Percentiles rank a stretch among this genome's conserved stretches.
Evolutionary conservation across 2,113 vertebrate species (phyloP).

Genomic region (Condylura cristata): DNA sequence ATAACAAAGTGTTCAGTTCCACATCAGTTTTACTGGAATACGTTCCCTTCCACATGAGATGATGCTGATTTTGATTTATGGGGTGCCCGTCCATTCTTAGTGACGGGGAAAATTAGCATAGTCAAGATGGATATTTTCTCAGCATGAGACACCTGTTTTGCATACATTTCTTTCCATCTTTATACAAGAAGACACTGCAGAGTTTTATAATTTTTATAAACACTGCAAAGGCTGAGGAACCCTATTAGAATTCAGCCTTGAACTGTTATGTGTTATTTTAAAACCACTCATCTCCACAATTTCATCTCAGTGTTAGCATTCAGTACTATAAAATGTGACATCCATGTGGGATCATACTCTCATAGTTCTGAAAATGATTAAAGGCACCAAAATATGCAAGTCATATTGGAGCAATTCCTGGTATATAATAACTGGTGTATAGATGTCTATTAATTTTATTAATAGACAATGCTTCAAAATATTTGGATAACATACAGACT

Average conservation of each 20-base stretch:
- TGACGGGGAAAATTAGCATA: conserved; percentile 74
- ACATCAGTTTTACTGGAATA: not conserved
- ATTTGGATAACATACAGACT: not conserved
- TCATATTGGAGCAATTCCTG: not conserved
- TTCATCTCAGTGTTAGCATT: not conserved
- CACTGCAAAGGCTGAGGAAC: not conserved
- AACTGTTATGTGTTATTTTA: not conserved
- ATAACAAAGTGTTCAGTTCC: not conserved
- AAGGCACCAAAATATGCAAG: not conserved
- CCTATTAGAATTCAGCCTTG: not conserved
- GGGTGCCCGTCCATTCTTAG: conserved; percentile 40
- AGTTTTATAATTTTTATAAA: conserved; percentile 16
- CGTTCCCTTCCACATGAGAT: conserved; percentile 48
- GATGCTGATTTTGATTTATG: conserved; percentile 72
- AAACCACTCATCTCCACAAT: not conserved
- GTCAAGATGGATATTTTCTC: conserved; percentile 61
- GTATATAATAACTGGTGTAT: not conserved
- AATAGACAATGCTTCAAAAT: not conserved
- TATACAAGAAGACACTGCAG: not conserved
- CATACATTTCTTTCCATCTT: conserved; percentile 1
- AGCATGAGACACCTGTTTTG: conserved; percentile 53
- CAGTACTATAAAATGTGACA: not conserved
- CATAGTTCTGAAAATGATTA: not conserved
- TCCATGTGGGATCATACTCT: not conserved
- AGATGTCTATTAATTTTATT: not conserved